phyloP scores from a whole-genome alignment of 2,113 vertebrate species.

The Climacteris rufus region DNA sequence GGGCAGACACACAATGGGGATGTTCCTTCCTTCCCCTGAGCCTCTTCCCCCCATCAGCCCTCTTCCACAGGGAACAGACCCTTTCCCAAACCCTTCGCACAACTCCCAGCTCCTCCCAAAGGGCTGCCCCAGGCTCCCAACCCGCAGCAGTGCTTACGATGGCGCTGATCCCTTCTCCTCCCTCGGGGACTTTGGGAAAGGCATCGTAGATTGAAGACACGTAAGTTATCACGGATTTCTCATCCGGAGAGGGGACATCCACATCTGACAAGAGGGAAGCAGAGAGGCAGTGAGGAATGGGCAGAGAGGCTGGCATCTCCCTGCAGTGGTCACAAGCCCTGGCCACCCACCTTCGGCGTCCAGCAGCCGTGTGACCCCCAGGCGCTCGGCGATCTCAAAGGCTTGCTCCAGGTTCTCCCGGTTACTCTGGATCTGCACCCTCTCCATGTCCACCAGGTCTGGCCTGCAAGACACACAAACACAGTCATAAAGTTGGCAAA shows the following conservation, averaged over 20 bases:
- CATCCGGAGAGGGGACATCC: conserved; percentile 93
- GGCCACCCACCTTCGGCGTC: conserved; percentile 88
- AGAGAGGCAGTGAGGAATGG: not conserved
- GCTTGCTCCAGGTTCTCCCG: conserved; percentile 96
- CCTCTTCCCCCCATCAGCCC: not conserved
- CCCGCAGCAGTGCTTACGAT: conserved; percentile 69
- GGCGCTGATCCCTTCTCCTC: conserved; percentile 90
- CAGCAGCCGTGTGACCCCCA: conserved; percentile 92
- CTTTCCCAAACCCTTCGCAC: not conserved
- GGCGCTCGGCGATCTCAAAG: conserved; percentile 93
- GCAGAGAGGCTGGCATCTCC: not conserved
- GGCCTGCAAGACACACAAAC: conserved; percentile 75
- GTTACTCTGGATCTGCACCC: conserved; percentile 89
- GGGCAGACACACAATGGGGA: not conserved
- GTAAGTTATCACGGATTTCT: conserved; percentile 98
- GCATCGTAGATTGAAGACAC: conserved; percentile 99
- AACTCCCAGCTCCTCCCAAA: not conserved
- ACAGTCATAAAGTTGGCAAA: not conserved
- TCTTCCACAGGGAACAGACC: rapidly evolving
- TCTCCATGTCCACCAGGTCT: conserved; percentile 95
- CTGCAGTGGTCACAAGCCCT: rapidly evolving
- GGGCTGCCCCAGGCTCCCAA: rapidly evolving
- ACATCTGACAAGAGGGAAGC: conserved; percentile 78
- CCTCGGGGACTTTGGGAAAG: conserved; percentile 97
- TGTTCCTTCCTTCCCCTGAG: not conserved